Evolutionary conservation across 64 coral and sea anemone genomes (phyloP).

Genomic region (Acropora tenuis): DNA sequence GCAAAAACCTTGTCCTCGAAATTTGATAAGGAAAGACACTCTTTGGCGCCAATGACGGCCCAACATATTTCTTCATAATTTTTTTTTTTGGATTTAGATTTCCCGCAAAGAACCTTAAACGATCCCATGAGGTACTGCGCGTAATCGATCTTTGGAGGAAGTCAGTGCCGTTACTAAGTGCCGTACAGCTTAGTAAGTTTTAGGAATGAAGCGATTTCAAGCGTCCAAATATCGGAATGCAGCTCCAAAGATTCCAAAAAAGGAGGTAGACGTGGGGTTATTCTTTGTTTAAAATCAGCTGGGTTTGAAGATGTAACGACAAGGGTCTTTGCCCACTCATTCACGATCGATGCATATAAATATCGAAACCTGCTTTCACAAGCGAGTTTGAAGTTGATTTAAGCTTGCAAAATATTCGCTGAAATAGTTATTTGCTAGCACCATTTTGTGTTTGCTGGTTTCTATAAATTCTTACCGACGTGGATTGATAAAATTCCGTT

Average conservation of each 20-base stretch:
- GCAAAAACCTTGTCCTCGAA: no score
- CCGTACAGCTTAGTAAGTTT: not conserved
- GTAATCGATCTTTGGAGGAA: no score
- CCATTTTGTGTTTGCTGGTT: not conserved
- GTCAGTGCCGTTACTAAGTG: no score
- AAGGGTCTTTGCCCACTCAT: not conserved
- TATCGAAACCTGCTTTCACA: not conserved
- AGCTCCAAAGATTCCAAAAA: slow-evolving; percentile 42
- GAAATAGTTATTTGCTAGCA: not conserved
- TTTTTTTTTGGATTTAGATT: no score
- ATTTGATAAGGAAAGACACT: no score
- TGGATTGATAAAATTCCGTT: not conserved
- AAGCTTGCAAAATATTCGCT: not conserved
- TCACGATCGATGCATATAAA: not conserved
- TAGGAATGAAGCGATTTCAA: slow-evolving; percentile 58
- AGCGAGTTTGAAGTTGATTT: no score
- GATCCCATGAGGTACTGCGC: no score
- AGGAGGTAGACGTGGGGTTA: slow-evolving; percentile 19
- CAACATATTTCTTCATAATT: no score
- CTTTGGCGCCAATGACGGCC: no score
- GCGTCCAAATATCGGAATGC: slow-evolving; percentile 70
- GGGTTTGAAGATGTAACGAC: no score
- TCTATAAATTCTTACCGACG: not conserved
- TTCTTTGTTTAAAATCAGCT: not conserved
- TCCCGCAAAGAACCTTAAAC: no score